Evolutionary conservation across 1,140 invertebrate species (phyloP), one percentile per base, ranked within the genome.

Genomic region (Brachionus angularis): DNA sequence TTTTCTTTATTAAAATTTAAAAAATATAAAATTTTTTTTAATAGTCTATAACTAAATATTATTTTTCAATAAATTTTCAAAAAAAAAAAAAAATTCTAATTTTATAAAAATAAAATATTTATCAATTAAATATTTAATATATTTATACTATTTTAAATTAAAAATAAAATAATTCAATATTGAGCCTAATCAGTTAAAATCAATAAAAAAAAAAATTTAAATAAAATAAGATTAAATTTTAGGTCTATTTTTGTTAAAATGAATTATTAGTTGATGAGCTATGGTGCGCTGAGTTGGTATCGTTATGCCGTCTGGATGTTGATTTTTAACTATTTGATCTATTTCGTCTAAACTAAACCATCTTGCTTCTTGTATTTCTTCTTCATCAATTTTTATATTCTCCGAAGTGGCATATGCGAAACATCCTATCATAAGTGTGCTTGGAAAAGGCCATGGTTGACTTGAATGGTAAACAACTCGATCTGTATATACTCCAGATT

Each of bases 381-480:
- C 77, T 47, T 79, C 75, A 74, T 85, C 83, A 29, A 85, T 79
- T 74, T 76, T 77, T 12, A 82, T 73, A 5, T 74, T 64, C 16
- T 77, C 76, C 27, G 77, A 78, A 5, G 76, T 74, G 14, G 80
- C 81, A 58, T 79, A 77, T 0, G 83, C 84, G 31, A 80, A 76
- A 73, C 84, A 85, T 0, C 84, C 85, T 5, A 84, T 75, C 85
- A 86, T 86, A 1, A 86, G 76, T 18, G 82, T 81, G 14, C 81
- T 80, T 33, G 85, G 84, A 74, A 85, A 83, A 5, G 85, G 84
- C 85, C 85, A 86, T 36, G 85, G 83, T 74, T 86, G 85, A 58
- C 83, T 84, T 7, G 80, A 81, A 67, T 85, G 78, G 72, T 85
- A 85, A 27, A 81, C 75, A 16, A 86, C 80, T n/a, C 77, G 72